Evolutionary conservation across 2,797 vertebrate genomes (phyloP), one percentile per base, ranked within the genome.

Genomic region (Thaleichthys pacificus): DNA sequence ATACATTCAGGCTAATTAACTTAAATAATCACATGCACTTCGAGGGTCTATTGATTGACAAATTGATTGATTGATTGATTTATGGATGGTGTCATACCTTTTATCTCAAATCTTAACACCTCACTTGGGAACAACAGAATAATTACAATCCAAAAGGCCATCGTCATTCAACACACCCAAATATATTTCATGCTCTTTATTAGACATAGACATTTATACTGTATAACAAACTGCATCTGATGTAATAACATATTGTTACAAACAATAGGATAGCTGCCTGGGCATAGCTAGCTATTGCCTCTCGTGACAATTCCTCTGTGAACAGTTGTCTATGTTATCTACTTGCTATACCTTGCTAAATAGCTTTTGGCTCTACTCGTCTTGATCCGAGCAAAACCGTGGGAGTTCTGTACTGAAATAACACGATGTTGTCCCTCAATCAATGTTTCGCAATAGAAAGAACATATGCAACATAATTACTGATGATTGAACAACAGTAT

Each of bases 181-280:
- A 17, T 56, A 69, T 42, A 58, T 72, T 75, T 76, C 56, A 51
- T 71, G 70, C 19, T 57, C 57, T 92, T 92, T 86, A 87, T 87
- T 89, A 74, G 79, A 77, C 42, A 77, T 51, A 61, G 72, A 66
- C 4, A 17, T 56, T 56, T n/a, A 56, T n/a, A n/a, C 19, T 56
- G 42, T 47, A 14, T 47, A 47, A 47, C 69, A 77, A 26, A 72
- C 28, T 71, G 69, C 21, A 66, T 32, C 70, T 61, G 21, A 56
- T 57, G 66, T 72, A 62, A 51, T 61, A 49, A 56, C 14, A 60
- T 24, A 38, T n/a, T 21, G 58, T 14, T 30, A 32, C 2, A 47
- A 42, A 42, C 8, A 68, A 69, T 65, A 57, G 6, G 72, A 49
- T 72, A 78, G 77, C 77, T 83, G 78, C 77, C 61, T 72, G 54